Percentiles rank a stretch among this genome's conserved stretches.
These are phyloP conservation scores for Scaptodrosophila lebanonensis DNA, from an alignment of 1,140 invertebrate genomes.

Conservation along the genomic window DNA sequence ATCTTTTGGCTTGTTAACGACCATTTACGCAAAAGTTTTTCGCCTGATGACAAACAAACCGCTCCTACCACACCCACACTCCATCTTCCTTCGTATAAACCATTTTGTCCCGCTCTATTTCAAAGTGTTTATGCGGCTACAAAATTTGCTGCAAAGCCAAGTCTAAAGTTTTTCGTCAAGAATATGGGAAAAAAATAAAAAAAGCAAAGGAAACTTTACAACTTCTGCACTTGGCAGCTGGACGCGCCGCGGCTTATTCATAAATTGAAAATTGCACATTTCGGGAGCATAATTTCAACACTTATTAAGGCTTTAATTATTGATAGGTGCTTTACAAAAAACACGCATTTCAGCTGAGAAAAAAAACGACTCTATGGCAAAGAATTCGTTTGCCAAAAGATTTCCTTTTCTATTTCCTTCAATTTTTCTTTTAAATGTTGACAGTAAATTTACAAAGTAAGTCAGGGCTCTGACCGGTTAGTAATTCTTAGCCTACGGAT, in stretches of 20 bases:
- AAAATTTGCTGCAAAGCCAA: constrained; percentile 71
- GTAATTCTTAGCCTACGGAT: too few species aligned
- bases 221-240: constrained; percentile 64
- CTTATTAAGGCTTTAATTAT: constrained; percentile 38
- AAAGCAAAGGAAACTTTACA: constrained; percentile 69
- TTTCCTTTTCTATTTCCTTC: too few species aligned
- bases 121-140: constrained; percentile 74
- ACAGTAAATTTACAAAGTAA: too few species aligned
- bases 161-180: constrained; percentile 66
- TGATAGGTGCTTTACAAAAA: constrained; percentile 22
- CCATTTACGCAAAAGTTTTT: constrained; percentile 37
- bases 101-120: constrained; percentile 56
- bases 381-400: too few species aligned
- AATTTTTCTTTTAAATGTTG: too few species aligned
- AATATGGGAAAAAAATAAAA: too few species aligned
- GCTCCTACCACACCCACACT: constrained; percentile 13
- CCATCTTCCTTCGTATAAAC: constrained; percentile 28
- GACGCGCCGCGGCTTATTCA: constrained; percentile 41
- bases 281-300: constrained; percentile 21
- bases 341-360: background rate
- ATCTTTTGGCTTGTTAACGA: constrained; percentile 65
- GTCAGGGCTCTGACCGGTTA: too few species aligned
- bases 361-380: too few species aligned
- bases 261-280: constrained; percentile 72
- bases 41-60: constrained; percentile 22